Base-by-base conservation (phyloP, 2,888 invertebrate species). In the Candidula unifasciata region DNA sequence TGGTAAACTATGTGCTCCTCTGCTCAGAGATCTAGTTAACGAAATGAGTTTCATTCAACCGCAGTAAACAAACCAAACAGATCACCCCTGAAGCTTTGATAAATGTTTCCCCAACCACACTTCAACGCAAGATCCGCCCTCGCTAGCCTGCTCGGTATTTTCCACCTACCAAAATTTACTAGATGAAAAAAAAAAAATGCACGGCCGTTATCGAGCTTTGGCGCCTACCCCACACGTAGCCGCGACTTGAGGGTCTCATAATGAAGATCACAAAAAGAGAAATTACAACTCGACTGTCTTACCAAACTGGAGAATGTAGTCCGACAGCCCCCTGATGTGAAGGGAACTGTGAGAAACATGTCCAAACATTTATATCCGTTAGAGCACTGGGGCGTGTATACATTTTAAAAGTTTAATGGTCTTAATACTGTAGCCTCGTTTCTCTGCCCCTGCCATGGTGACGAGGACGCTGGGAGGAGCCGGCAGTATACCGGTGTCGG, bases 171-270 rank as follows among this genome's bases (percentile, higher is more conserved):
- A 35, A 79, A 79, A 79, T 52, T 79, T 37, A 66, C 37, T 66
- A 44, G 78, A 44, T 30, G 66, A 79, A 79, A 44, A 79, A 44
- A n/a, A 2, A 37, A 79, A 79, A 44, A 79, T 66, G 37, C 13
- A 37, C 30, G 30, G 71, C 35, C 57, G 71, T 69, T 80, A 80
- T 80, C 80, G 35, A 57, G 54, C 35, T 13, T 33, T 80, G 80
- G 80, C 80, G 80, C 80, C 80, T 57, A 71, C 80, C 80, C 71
- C 80, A 80, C 80, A 80, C 80, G 71, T 57, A 0, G 80, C 69
- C 10, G 71, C 80, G 68, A 68, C 79, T 66, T 52, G 37, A 68
- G 27, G 60, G 66, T 24, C 79, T 30, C 60, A 71, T 71, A 80
- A 80, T 57, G 21, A 54, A 69, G 79, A 24, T 57, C 80, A 80